phyloP scores from a whole-genome alignment of 2,888 invertebrate genomes.

The Synergus laeviventris region DNA sequence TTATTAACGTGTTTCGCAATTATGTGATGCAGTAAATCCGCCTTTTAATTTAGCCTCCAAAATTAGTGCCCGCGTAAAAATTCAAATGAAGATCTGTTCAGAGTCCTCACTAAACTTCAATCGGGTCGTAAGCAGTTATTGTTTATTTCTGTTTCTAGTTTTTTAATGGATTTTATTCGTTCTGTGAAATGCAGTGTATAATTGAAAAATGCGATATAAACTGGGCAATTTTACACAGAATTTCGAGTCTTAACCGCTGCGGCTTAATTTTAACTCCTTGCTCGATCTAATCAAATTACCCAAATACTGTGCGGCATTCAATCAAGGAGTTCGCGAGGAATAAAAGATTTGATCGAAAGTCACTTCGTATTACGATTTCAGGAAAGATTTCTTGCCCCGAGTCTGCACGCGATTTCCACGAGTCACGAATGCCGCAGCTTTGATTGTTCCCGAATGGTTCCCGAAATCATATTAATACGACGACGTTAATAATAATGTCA shows the following conservation, averaged over 20 bases:
- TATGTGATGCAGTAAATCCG: background rate
- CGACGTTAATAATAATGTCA: slow-evolving; percentile 39
- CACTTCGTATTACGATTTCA: slow-evolving; percentile 40
- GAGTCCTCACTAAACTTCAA: too few relatives aligned
- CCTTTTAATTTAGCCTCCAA: too few relatives aligned
- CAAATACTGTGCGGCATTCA: slow-evolving; percentile 38
- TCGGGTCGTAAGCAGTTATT: background rate
- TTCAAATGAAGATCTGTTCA: too few relatives aligned
- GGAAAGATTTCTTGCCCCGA: slow-evolving; percentile 33
- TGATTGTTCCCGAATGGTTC: slow-evolving; percentile 30
- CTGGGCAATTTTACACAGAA: background rate
- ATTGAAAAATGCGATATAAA: slow-evolving; percentile 7
- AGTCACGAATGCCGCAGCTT: slow-evolving; percentile 31
- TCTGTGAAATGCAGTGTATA: background rate
- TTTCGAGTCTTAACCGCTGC: slow-evolving; percentile 13
- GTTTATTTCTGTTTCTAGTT: background rate
- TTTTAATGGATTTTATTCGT: background rate
- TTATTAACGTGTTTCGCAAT: slow-evolving; percentile 25
- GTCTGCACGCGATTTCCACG: slow-evolving; percentile 33
- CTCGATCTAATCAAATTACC: slow-evolving; percentile 38
- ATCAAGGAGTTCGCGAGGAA: slow-evolving; percentile 36
- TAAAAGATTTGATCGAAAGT: slow-evolving; percentile 40
- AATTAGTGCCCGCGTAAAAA: background rate
- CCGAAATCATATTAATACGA: slow-evolving; percentile 40
- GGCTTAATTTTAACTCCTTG: slow-evolving; percentile 36